A percentile compares a stretch with the other conserved stretches of the same genome.
Conservation (phyloP, 2,888 invertebrate species). For the Tenthredo amoena region DNA sequence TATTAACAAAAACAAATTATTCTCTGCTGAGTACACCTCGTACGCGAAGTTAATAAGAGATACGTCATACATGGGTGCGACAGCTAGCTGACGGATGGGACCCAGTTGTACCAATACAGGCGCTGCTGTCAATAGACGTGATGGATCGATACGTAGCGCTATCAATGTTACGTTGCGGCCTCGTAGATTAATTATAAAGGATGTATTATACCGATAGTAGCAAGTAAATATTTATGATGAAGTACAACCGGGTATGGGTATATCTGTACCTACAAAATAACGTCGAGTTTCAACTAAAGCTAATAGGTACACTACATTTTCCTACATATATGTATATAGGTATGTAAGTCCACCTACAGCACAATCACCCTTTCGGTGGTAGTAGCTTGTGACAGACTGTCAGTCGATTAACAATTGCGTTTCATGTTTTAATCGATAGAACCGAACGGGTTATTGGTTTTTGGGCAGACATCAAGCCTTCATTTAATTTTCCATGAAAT, state of each 20-base stretch:
- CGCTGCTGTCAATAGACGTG: constrained; percentile 47
- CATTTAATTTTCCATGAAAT: constrained; percentile 25
- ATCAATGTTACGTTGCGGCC: constrained; percentile 44
- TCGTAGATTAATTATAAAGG: constrained; percentile 41
- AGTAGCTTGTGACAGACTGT: background rate
- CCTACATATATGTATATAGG: background rate
- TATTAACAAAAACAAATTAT: constrained; percentile 44
- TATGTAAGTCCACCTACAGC: background rate
- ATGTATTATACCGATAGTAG: constrained; percentile 32
- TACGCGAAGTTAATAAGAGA: constrained; percentile 48
- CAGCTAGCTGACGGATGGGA: constrained; percentile 52
- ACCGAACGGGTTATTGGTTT: background rate
- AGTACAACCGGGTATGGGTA: background rate
- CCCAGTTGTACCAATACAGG: constrained; percentile 49
- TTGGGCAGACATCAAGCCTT: background rate
- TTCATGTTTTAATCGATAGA: background rate
- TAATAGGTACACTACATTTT: background rate
- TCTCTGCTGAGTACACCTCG: constrained; percentile 20
- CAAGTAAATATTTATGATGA: constrained; percentile 32
- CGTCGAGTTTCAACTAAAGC: background rate
- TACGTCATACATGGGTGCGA: constrained; percentile 49
- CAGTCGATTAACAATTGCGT: background rate
- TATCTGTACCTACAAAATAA: background rate
- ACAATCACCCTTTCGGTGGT: background rate
- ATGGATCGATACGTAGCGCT: constrained; percentile 41